Evolutionary conservation across 2,888 invertebrate species (phyloP), one percentile per base, ranked within the genome.

Genomic region (Sarcophaga carnaria): DNA sequence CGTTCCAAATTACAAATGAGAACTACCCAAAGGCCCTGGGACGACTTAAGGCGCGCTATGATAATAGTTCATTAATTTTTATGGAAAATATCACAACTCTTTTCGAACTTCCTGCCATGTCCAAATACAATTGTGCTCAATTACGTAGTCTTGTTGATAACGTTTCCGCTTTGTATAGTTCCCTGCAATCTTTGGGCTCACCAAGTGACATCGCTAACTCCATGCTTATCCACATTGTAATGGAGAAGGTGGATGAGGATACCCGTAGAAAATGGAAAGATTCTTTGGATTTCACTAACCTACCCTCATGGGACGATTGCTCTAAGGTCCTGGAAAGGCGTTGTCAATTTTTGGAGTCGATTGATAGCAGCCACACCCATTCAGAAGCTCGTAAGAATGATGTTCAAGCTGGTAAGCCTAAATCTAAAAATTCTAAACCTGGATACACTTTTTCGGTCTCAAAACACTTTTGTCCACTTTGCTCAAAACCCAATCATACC

Each of bases 271-370:
- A 77, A 20, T 85, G 85, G 87, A 85, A 87, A 25, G 81, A 87
- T 4, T 71, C 83, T 2, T 71, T 87, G 22, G 83, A 88, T 47
- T 87, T 80, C 22, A 63, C 12, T 2, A 77, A 83, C 14, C 25
- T 87, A 8, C 86, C 86, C 10, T 76, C 80, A n/a, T 88, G 86
- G 82, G 60, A 80, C 17, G 63, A 88, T 17, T 88, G 85, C 54
- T 25, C 84, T 1, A 74, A 37, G 37, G n/a, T 83, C 37, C 71
- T 84, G 4, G 75, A 75, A 54, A 80, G 80, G 64, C 70, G 74
- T 12, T 83, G 83, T 22, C 81, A 80, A 37, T 83, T 71, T 72
- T 67, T 83, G 20, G 72, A 77, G 62, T 83, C 78, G 22, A 8
- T 47, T 22, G 70, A 63, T 37, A 47, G 4, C 54, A 66, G 37